These are phyloP conservation scores for Nannoperca australis DNA, from an alignment of 2,797 vertebrate genomes.

Conservation along the genomic window DNA sequence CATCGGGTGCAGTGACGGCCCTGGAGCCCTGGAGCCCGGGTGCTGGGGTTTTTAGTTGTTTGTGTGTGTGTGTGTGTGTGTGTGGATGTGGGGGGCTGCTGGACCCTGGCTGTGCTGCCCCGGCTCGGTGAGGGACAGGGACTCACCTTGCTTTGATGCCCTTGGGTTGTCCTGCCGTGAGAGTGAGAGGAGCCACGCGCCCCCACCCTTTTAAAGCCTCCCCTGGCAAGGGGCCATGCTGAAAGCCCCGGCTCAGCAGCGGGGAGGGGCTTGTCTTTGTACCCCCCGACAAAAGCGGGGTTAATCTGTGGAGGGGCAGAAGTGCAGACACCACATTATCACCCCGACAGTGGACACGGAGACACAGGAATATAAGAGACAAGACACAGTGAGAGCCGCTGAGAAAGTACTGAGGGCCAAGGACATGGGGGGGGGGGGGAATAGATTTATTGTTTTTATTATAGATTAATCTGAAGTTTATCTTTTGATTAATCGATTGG, in stretches of 20 bases:
- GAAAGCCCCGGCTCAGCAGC: slow-evolving; percentile 91
- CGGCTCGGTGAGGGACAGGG: slow-evolving; percentile 58
- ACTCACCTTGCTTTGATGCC: slow-evolving; percentile 87
- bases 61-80: slow-evolving; percentile 36
- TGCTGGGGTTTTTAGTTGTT: slow-evolving; percentile 1
- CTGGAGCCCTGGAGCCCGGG: slow-evolving; percentile 13
- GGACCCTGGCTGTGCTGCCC: slow-evolving; percentile 39
- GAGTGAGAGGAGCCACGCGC: slow-evolving; percentile 82
- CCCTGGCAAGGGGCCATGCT: slow-evolving; percentile 85
- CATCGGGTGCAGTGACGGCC: slow-evolving; percentile 30
- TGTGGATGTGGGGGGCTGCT: slow-evolving; percentile 42
- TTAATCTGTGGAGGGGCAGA: slow-evolving; percentile 84
- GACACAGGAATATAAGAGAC: slow-evolving; percentile 25
- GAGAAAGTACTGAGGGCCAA: slow-evolving; percentile 27
- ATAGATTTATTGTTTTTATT: not conserved
- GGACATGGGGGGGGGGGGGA: not conserved
- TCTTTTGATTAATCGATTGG: not conserved
- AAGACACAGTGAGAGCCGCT: slow-evolving; percentile 16
- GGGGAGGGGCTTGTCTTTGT: slow-evolving; percentile 79
- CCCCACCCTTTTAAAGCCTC: slow-evolving; percentile 92
- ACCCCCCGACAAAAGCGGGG: slow-evolving; percentile 79
- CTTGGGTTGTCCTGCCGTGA: slow-evolving; percentile 83
- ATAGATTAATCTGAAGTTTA: accelerated
- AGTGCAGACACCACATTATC: slow-evolving; percentile 87
- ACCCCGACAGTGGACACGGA: slow-evolving; percentile 26